Percentiles rank a stretch among this genome's conserved stretches.
Conservation (phyloP, 1,140 invertebrate genomes). For the Monochamus saltuarius region DNA sequence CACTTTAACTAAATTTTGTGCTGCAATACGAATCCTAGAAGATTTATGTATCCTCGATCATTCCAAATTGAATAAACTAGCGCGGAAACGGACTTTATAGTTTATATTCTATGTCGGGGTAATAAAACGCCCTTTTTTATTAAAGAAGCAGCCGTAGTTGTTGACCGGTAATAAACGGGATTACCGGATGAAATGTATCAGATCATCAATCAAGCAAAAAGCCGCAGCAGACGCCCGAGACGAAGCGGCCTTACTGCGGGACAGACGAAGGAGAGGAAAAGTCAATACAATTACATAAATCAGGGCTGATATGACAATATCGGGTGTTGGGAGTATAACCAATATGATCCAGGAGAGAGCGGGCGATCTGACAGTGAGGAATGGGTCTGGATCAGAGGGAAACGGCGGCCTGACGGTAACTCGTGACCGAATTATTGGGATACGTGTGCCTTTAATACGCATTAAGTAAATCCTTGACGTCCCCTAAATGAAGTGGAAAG, state of each 20-base stretch:
- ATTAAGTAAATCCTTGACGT: constrained; percentile 11
- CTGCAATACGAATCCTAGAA: no score
- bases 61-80: no score
- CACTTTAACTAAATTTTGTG: no score
- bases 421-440: constrained; percentile 38
- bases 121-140: constrained; percentile 2
- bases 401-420: constrained; percentile 21
- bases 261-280: constrained; percentile 26
- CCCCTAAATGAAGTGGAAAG: no score
- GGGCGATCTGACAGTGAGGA: constrained; percentile 39
- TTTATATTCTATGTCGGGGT: background rate
- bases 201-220: constrained; percentile 31
- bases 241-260: constrained; percentile 2
- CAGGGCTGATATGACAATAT: constrained; percentile 46
- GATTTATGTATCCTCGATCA: no score
- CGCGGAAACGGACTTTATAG: no score
- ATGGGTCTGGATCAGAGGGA: constrained; percentile 34
- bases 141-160: constrained; percentile 15
- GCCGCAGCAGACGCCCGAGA: constrained; percentile 5
- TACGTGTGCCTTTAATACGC: constrained; percentile 27
- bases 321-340: constrained; percentile 45
- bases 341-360: constrained; percentile 39
- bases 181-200: constrained; percentile 18
- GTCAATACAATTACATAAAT: constrained; percentile 47
- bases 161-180: constrained; percentile 25